A percentile compares a stretch with the other conserved stretches of the same genome.
Evolutionary conservation across 1,140 invertebrate species (phyloP).

Genomic region (Plutomurus gul): DNA sequence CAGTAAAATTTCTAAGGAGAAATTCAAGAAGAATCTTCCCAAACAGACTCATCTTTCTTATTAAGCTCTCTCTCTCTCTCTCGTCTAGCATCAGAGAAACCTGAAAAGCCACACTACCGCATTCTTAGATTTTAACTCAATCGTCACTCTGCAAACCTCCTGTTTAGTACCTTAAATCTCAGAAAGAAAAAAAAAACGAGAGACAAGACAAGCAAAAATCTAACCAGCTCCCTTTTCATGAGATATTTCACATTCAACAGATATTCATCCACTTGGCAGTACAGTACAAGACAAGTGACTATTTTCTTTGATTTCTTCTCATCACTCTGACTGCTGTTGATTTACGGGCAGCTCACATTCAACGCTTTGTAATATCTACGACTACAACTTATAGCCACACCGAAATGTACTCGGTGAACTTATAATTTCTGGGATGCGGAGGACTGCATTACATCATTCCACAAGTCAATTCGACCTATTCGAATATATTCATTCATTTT

Average conservation of each 20-base stretch:
- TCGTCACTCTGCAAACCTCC: neutral
- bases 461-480: neutral
- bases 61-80: too few relatives aligned
- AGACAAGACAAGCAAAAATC: neutral
- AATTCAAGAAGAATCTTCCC: too few relatives aligned
- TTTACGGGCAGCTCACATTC: neutral
- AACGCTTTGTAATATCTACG: neutral
- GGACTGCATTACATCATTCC: neutral
- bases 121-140: slow-evolving; percentile 23
- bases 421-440: too few relatives aligned
- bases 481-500: too few relatives aligned
- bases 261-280: slow-evolving; percentile 28
- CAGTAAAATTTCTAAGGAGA: too few relatives aligned
- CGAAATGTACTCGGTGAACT: too few relatives aligned
- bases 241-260: slow-evolving; percentile 24
- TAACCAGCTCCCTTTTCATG: slow-evolving; percentile 19
- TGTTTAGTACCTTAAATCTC: neutral
- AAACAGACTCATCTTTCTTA: too few relatives aligned
- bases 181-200: too few relatives aligned
- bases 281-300: slow-evolving; percentile 28
- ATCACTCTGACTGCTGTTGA: slow-evolving; percentile 15
- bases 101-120: too few relatives aligned
- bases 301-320: slow-evolving; percentile 27
- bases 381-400: neutral
- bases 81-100: too few relatives aligned